Percentiles rank a stretch among this genome's conserved stretches.
Evolutionary conservation across 2,113 vertebrate genomes (phyloP).

Genomic region (Gyps fulvus): DNA sequence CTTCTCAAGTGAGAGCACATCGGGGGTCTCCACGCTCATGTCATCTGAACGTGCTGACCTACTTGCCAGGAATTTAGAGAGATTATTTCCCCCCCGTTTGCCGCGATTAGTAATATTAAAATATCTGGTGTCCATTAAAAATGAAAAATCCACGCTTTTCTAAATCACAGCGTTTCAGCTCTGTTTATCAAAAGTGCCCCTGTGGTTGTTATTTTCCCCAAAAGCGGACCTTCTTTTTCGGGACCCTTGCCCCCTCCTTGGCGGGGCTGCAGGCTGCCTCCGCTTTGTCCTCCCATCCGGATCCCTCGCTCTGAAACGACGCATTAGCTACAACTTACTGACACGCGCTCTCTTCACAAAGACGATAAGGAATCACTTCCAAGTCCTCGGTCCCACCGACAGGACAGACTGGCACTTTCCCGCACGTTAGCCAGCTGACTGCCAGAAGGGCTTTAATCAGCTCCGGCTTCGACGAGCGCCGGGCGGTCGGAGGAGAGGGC

Average conservation of each 20-base stretch:
- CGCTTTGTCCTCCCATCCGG: neutral
- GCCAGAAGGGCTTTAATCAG: neutral
- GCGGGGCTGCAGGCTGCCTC: neutral
- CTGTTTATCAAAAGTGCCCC: neutral
- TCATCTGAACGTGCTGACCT: neutral
- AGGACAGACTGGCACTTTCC: neutral
- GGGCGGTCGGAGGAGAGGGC: neutral
- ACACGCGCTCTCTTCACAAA: neutral
- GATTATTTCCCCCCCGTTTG: neutral
- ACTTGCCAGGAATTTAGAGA: neutral
- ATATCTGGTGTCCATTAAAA: neutral
- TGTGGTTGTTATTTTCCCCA: neutral
- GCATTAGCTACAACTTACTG: slow-evolving; percentile 12
- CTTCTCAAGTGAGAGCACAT: neutral
- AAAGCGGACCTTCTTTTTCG: neutral
- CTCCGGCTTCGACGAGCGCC: neutral
- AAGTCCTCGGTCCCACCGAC: neutral
- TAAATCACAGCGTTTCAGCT: neutral
- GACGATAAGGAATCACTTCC: neutral
- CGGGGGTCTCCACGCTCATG: neutral
- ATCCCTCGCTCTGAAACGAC: neutral
- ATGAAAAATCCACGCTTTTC: neutral
- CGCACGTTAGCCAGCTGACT: neutral
- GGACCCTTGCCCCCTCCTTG: neutral
- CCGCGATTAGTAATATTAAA: neutral